Percentiles rank a stretch among this genome's conserved stretches.
phyloP scores from a whole-genome alignment of 37 sponge, comb jelly and placozoan species.

The Beroe ovata region DNA sequence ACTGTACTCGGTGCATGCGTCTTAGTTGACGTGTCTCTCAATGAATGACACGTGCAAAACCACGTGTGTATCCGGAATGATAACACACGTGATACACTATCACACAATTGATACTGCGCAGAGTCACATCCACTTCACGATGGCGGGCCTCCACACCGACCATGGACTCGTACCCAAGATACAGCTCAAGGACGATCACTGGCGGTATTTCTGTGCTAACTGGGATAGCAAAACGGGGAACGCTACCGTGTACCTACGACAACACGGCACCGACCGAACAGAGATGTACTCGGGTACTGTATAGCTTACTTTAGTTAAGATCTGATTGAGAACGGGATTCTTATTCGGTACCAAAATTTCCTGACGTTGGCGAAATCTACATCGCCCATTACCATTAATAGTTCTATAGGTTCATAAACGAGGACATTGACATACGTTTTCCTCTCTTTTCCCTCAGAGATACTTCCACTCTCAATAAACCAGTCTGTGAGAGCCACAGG shows the following conservation, averaged over 20 bases:
- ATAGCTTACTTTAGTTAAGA: neutral
- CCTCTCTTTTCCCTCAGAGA: no score
- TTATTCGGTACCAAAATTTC: no score
- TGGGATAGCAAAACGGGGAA: conserved; percentile 1
- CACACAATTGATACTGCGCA: no score
- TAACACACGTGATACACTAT: no score
- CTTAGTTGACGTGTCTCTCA: no score
- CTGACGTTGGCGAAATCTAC: no score
- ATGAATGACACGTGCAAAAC: no score
- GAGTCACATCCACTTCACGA: conserved; percentile 56
- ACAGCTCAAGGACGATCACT: conserved; percentile 13
- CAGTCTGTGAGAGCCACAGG: conserved; percentile 12
- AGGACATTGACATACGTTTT: no score
- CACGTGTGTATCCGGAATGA: no score
- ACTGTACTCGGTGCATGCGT: no score
- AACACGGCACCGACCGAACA: neutral
- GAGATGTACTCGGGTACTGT: neutral
- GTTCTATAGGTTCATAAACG: no score
- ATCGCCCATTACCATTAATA: no score
- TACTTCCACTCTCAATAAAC: conserved; percentile 9
- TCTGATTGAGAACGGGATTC: neutral
- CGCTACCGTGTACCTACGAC: conserved; percentile 6
- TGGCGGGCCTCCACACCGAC: conserved; percentile 66
- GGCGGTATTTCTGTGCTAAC: conserved; percentile 65
- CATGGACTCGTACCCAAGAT: conserved; percentile 45